Conservation (phyloP, 2,888 invertebrate species). For the Drosophila demipolita region DNA sequence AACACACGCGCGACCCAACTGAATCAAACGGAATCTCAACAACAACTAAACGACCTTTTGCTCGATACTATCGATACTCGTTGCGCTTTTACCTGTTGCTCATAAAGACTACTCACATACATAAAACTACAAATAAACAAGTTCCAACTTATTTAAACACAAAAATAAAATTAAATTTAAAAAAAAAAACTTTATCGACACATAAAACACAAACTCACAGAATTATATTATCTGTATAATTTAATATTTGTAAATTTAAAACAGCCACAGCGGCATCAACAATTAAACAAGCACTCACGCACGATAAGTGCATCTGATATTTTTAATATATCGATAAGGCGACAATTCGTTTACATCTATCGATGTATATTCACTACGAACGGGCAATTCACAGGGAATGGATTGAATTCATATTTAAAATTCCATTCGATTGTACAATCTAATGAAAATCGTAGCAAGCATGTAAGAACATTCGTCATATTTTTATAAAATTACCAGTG, state of each 20-base stretch:
- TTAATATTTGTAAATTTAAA: constrained; percentile 1
- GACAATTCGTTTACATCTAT: neutral
- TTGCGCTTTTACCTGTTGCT: constrained; percentile 52
- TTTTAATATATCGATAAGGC: constrained; percentile 25
- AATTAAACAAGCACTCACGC: constrained; percentile 37
- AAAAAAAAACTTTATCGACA: no score
- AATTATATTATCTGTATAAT: neutral
- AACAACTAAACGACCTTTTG: constrained; percentile 57
- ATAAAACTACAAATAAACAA: constrained; percentile 4
- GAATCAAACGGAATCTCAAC: constrained; percentile 56
- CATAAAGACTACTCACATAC: constrained; percentile 17
- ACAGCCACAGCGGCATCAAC: constrained; percentile 17
- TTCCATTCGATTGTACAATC: neutral
- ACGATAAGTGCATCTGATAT: constrained; percentile 12
- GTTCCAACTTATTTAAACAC: neutral
- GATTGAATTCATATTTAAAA: neutral
- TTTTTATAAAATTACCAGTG: constrained; percentile 24
- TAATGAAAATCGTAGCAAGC: constrained; percentile 25
- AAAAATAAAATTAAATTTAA: neutral
- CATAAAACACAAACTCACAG: neutral
- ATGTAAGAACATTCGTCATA: neutral
- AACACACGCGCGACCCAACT: constrained; percentile 51
- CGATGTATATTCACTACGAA: constrained; percentile 17
- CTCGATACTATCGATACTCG: constrained; percentile 41
- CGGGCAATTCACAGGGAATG: neutral